phyloP scores from a whole-genome alignment of 2,888 invertebrate species.

The Macrosiphum euphorbiae region DNA sequence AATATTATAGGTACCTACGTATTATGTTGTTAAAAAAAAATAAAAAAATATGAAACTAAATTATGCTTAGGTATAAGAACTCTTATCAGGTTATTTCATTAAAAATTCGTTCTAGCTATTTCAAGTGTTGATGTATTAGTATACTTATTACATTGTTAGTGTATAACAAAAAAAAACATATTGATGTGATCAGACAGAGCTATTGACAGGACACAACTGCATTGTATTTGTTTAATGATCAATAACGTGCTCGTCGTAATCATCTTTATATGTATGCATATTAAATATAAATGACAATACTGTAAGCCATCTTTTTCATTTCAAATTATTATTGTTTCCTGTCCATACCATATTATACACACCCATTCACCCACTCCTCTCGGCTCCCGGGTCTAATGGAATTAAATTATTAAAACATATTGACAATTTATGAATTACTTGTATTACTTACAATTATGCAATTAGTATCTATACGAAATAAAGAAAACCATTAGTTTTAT shows the following conservation, averaged over 20 bases:
- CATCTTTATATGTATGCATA: not conserved
- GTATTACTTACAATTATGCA: not conserved
- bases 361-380: not conserved
- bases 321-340: constrained; percentile 50
- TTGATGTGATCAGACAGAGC: constrained; percentile 2
- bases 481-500: not conserved
- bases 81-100: not conserved
- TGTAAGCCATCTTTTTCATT: constrained; percentile 21
- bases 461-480: no score
- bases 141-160: constrained; percentile 1
- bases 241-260: constrained; percentile 32
- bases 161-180: constrained; percentile 1
- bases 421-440: not conserved
- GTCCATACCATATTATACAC: not conserved
- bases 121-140: not conserved
- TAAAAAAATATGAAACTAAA: not conserved
- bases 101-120: constrained; percentile 43
- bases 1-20: not conserved
- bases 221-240: constrained; percentile 61
- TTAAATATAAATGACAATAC: constrained; percentile 31
- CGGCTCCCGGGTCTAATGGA: not conserved
- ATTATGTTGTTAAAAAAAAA: not conserved
- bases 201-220: constrained; percentile 19
- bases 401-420: constrained; percentile 31
- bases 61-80: not conserved